Percentiles rank a stretch among this genome's conserved stretches.
Conservation (phyloP, 2,888 invertebrate species). For the Rhopalosiphum nymphaeae region DNA sequence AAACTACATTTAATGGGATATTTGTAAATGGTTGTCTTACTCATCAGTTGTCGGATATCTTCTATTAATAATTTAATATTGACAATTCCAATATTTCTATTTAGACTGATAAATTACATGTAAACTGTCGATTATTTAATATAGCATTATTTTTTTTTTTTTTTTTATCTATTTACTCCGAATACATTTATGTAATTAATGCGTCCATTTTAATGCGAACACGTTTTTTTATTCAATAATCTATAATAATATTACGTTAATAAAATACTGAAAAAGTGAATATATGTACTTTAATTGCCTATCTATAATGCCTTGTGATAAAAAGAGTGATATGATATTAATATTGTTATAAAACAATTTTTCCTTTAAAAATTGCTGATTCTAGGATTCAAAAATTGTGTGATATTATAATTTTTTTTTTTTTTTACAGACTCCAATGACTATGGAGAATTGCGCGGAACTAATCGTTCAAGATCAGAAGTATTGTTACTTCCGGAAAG, state of each 20-base stretch:
- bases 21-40: not conserved
- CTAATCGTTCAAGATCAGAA: slow-evolving; percentile 45
- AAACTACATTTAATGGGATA: not conserved
- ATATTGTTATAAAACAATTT: not conserved
- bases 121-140: not conserved
- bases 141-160: not conserved
- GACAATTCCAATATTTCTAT: not conserved
- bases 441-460: slow-evolving; percentile 52
- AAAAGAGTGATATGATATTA: not conserved
- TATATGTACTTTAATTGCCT: not conserved
- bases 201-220: no score
- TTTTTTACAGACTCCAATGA: not conserved
- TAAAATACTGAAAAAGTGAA: not conserved
- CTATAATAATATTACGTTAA: not conserved
- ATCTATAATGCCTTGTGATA: not conserved
- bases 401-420: not conserved
- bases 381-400: not conserved
- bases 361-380: not conserved
- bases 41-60: not conserved
- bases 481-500: slow-evolving; percentile 68
- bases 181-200: no score
- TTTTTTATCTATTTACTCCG: not conserved
- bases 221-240: not conserved
- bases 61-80: not conserved
- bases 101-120: not conserved